A percentile compares a stretch with the other conserved stretches of the same genome.
phyloP scores from a whole-genome alignment of 2,797 vertebrate species.

The Yasuhikotakia modesta region DNA sequence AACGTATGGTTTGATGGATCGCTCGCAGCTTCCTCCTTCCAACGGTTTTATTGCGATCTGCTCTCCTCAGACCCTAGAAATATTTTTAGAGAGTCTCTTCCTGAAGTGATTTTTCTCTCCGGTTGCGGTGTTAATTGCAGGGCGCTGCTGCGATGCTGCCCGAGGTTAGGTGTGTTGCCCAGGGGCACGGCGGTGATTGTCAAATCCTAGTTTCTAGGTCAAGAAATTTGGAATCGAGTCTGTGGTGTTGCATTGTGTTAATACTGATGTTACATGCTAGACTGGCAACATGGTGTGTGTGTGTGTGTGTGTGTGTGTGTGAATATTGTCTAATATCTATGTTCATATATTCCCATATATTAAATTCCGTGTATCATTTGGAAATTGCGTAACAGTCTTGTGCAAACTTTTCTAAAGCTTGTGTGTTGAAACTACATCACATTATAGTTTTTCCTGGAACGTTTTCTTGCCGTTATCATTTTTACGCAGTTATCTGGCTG shows the following conservation, averaged over 20 bases:
- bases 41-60: constrained; percentile 18
- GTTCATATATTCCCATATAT: no score
- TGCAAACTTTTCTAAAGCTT: no score
- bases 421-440: background rate
- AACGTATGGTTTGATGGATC: constrained; percentile 39
- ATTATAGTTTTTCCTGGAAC: background rate
- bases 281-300: no score
- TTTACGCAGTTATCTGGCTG: constrained; percentile 17
- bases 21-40: constrained; percentile 33
- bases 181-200: constrained; percentile 2
- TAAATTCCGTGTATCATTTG: no score
- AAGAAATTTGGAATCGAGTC: background rate
- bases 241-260: background rate
- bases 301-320: no score
- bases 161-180: background rate
- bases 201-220: constrained; percentile 10
- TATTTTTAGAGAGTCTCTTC: background rate
- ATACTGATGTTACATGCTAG: no score
- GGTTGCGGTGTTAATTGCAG: background rate
- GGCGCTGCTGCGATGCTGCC: background rate
- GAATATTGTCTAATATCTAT: no score
- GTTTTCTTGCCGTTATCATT: background rate
- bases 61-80: background rate
- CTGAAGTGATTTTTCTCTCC: background rate
- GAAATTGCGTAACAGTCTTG: no score